Base-by-base conservation (phyloP, 2,797 vertebrate species). In the Telmatherina bonti region DNA sequence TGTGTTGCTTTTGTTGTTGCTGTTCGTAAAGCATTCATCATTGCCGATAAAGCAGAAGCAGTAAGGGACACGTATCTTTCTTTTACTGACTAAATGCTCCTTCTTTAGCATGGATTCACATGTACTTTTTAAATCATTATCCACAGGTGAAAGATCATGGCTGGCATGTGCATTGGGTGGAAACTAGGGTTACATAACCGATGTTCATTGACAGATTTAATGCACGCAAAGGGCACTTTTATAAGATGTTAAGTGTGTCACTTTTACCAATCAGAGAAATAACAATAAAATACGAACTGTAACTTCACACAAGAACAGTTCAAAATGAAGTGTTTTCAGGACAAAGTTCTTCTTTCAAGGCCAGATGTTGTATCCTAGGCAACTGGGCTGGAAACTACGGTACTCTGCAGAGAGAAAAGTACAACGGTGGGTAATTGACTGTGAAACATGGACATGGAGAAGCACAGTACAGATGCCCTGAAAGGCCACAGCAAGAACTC, bases 401-500 rank as follows among this genome's bases (percentile, higher is more conserved):
- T 45, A 56, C 29, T 45, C 30, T 56, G 30, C 5, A 55, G 35
- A 45, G 30, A 36, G 29, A 27, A 33, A 49, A 38, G 7, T 43
- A 30, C 24, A 51, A 26, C 12, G 43, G 7, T 38, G 24, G 38
- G 24, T 38, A 68, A 68, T 38, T 24, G 11, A 52, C 56, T 38
- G 22, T 57, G 64, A 45, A 56, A 26, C 53, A 45, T 45, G 45
- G 20, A 36, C 24, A 38, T 13, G n/a, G 29, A 29, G 41, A 30
- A 58, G n/a, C 7, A 41, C 26, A 20, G 29, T 33, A 24, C 30
- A 10, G 24, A 59, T 4, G 16, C 11, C 31, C 33, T 22, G 1
- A 59, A 68, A 51, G 45, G 45, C 47, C 43, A 51, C 43, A 58
- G 22, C 31, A 58, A 16, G 31, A 58, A 30, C 43, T 56, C 10